Base-by-base conservation (phyloP, 2,797 vertebrate genomes). In the Glyptemys insculpta region DNA sequence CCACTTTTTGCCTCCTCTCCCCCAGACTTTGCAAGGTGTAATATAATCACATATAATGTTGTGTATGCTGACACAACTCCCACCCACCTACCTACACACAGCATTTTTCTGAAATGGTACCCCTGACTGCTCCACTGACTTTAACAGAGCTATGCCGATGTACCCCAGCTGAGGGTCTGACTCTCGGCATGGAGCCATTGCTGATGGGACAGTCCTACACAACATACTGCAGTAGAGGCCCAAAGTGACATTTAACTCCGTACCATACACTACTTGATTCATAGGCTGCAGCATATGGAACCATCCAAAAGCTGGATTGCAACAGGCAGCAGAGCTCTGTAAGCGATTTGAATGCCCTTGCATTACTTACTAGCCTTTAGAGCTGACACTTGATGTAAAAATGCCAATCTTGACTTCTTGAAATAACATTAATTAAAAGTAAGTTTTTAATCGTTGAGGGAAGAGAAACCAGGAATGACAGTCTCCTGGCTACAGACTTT, bases 391-490 rank as follows among this genome's bases (percentile, higher is more conserved):
- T 62, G 50, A 84, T 65, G 74, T 93, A 92, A 91, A 79, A 1
- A 0, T 0, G 0, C 91, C 81, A 53, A 82, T 56, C 65, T 86
- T 90, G 93, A 94, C 90, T 89, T 97, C 93, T 94, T 94, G 92
- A 96, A 92, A 87, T 62, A 91, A 74, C n/a, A n/a, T 92, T 96
- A 93, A 96, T 97, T 96, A 90, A 92, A 97, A 96, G 62, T 93
- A 92, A 85, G 91, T 95, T 95, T 96, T 97, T 96, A 96, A 94
- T 96, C 93, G 91, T 93, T 89, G 68, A 87, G 44, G 81, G 85
- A 93, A 94, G 86, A 95, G 89, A 94, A 95, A 91, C 85, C 83
- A 83, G 93, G 87, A 96, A 88, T 88, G 91, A 87, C 95, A 95
- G 95, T 91, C 89, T 95, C 86, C 93, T 95, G 95, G 92, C 93